Evolutionary conservation across 2,888 invertebrate genomes (phyloP).

Genomic region (Sphecodes monilicornis): DNA sequence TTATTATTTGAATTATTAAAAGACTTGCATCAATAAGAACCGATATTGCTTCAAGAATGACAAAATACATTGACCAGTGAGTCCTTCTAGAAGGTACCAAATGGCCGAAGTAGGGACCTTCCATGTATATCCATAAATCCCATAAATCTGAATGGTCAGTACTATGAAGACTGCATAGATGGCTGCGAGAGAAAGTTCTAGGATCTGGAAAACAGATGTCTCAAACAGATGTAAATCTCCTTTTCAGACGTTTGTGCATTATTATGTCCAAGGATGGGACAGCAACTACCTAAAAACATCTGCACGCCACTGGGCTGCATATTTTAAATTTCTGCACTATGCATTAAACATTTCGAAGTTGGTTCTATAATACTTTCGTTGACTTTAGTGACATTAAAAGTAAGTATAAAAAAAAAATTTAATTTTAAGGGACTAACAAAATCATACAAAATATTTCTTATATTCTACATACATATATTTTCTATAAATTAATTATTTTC

Average conservation of each 20-base stretch:
- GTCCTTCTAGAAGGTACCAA: background rate
- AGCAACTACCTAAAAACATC: background rate
- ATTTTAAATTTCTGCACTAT: background rate
- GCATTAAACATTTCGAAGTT: background rate
- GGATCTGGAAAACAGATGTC: background rate
- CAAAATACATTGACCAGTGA: background rate
- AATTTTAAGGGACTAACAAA: too few relatives aligned
- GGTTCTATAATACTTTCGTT: background rate
- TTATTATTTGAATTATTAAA: too few relatives aligned
- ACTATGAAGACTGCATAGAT: background rate
- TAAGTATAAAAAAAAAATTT: background rate
- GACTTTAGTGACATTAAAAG: background rate
- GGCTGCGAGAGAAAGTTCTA: background rate
- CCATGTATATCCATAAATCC: background rate
- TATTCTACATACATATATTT: too few relatives aligned
- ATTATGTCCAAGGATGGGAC: background rate
- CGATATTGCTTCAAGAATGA: background rate
- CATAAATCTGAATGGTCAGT: conserved; percentile 3
- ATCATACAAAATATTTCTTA: too few relatives aligned
- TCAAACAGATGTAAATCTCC: background rate
- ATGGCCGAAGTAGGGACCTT: background rate
- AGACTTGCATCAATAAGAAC: background rate
- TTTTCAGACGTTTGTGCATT: background rate
- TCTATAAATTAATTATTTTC: too few relatives aligned
- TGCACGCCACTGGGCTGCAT: background rate